Evolutionary conservation across 37 sponge, comb jelly and placozoan species (phyloP), one percentile per base, ranked within the genome.

Genomic region (Chondrilla cf. caribensis): DNA sequence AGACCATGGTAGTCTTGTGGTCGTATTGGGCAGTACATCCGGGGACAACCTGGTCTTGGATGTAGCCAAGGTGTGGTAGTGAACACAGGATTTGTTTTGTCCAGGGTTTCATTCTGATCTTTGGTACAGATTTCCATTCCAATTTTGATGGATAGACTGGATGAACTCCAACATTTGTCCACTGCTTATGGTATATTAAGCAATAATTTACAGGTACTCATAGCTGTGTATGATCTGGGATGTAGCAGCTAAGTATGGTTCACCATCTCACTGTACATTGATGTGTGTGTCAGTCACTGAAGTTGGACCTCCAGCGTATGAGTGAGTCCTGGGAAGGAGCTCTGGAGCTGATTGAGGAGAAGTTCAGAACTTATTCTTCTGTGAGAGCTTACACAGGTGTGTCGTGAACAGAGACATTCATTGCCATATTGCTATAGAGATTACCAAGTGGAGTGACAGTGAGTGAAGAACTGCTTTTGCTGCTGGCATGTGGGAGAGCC

Each of bases 401-500:
- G 38, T 37, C 35, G 14, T 9, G 68, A 11, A 29, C 1, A 51
- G n/a, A n/a, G n/a, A n/a, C n/a, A n/a, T n/a, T n/a, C n/a, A n/a
- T n/a, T n/a, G n/a, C n/a, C n/a, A n/a, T 28, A 55, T 55, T 71
- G 37, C 51, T 88, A 11, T 60, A 87, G 86, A 88, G 38, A 0
- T 64, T 92, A 5, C 86, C 89, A 3, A 66, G 79, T 31, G 89
- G 84, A 17, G 70, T 58, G 42, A 79, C 83, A 14, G 79, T 88
- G n/a, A 39, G 58, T 19, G 92, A 88, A 86, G 92, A 92, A 41
- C 62, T 88, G 32, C 83, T 92, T 22, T 75, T 92, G 7, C 65
- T 92, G 29, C 33, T 92, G 65, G 89, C 92, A 0, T 88, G 92
- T 86, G 92, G 92, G 1, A 44, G 54, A 71, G 92, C 92, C 43